Percentiles rank a stretch among this genome's conserved stretches.
Conservation (phyloP, 2,113 vertebrate species). For the Peromyscus leucopus region DNA sequence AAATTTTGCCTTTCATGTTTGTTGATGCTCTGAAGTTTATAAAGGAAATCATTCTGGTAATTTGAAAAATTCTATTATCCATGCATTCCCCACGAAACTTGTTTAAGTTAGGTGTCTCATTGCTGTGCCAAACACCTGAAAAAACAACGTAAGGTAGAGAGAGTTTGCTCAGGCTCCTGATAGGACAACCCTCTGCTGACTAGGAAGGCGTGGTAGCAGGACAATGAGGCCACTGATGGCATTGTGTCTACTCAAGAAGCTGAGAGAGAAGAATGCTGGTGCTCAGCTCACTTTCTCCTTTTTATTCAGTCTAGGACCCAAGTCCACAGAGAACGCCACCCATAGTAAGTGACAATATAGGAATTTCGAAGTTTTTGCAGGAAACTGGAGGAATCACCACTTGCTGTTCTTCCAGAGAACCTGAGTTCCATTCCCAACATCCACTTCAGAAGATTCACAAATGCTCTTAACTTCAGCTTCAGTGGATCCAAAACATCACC, state of each 20-base stretch:
- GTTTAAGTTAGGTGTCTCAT: not conserved
- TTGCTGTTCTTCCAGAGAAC: not conserved
- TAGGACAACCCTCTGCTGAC: not conserved
- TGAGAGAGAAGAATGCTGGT: not conserved
- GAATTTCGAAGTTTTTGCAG: not conserved
- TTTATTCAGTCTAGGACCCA: not conserved
- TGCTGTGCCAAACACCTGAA: not conserved
- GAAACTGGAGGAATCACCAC: not conserved
- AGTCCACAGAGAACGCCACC: not conserved
- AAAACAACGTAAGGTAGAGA: not conserved
- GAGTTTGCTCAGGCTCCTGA: not conserved
- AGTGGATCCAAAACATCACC: not conserved
- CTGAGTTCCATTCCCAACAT: not conserved
- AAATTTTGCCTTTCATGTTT: not conserved
- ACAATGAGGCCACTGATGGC: not conserved
- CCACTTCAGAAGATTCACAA: not conserved
- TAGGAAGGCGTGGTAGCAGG: not conserved
- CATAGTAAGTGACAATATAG: not conserved
- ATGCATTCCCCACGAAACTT: not conserved
- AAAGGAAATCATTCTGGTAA: not conserved
- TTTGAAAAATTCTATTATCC: not conserved
- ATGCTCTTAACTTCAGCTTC: not conserved
- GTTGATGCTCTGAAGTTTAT: not conserved
- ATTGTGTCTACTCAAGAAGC: not conserved
- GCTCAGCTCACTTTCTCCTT: not conserved